These are phyloP conservation scores for Brachirus orientalis DNA, from an alignment of 2,113 vertebrate species.

Conservation along the genomic window DNA sequence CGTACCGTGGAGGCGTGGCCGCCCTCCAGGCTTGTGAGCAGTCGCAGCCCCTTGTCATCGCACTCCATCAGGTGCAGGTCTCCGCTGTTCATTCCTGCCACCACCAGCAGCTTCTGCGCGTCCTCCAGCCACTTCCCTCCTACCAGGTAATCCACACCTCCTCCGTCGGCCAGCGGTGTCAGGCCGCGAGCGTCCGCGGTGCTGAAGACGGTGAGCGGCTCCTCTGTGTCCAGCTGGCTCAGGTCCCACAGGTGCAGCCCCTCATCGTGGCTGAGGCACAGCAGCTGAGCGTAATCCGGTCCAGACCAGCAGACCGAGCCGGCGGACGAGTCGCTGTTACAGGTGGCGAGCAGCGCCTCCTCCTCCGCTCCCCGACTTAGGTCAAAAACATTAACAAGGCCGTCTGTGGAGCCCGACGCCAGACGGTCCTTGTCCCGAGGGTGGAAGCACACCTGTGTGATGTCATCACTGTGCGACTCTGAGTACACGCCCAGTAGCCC, in stretches of 20 bases:
- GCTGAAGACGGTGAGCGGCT: constrained; percentile 83
- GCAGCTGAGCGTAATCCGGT: constrained; percentile 80
- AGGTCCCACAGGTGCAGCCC: constrained; percentile 94
- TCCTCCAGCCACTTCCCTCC: constrained; percentile 88
- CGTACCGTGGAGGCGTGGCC: constrained; percentile 87
- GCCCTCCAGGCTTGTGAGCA: constrained; percentile 78
- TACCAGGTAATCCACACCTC: constrained; percentile 86
- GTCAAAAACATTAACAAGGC: constrained; percentile 94
- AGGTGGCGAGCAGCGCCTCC: constrained; percentile 89
- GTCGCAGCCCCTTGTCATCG: constrained; percentile 63
- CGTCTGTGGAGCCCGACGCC: constrained; percentile 89
- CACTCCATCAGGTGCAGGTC: constrained; percentile 86
- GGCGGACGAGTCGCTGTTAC: constrained; percentile 89
- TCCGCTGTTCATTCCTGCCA: constrained; percentile 85
- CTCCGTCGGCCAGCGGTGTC: constrained; percentile 24
- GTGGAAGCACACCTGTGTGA: constrained; percentile 93
- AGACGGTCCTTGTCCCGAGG: constrained; percentile 84
- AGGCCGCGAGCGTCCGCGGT: constrained; percentile 81
- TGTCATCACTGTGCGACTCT: constrained; percentile 94
- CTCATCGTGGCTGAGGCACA: constrained; percentile 90
- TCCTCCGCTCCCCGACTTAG: constrained; percentile 88
- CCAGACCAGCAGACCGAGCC: constrained; percentile 89
- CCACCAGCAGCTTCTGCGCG: constrained; percentile 81
- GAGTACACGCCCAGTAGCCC: constrained; percentile 88
- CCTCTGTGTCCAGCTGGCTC: constrained; percentile 84